phyloP scores from a whole-genome alignment of 2,113 vertebrate genomes.

The Brachyhypopomus gauderio region DNA sequence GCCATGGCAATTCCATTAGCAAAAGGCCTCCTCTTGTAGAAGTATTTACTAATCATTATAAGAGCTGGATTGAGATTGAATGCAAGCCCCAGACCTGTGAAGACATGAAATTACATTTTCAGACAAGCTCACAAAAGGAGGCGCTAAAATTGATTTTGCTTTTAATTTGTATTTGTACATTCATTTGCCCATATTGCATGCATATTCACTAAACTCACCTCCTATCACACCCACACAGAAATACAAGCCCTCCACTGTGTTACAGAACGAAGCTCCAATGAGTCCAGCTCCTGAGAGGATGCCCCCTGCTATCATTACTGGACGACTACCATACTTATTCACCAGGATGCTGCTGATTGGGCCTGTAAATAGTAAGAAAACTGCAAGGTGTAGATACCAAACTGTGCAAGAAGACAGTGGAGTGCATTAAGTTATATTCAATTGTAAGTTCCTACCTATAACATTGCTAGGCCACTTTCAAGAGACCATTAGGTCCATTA shows the following conservation, averaged over 20 bases:
- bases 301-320: conserved; percentile 87
- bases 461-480: not conserved
- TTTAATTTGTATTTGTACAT: conserved; percentile 4
- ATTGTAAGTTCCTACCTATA: not conserved
- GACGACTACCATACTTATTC: conserved; percentile 93
- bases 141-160: not conserved
- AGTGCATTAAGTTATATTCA: not conserved
- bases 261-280: conserved; percentile 90
- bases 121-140: not conserved
- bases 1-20: conserved; percentile 97
- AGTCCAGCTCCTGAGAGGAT: conserved; percentile 83
- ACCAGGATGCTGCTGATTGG: conserved; percentile 96
- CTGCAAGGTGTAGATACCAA: not conserved
- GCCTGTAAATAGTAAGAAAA: conserved; percentile 65
- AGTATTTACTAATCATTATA: conserved; percentile 98
- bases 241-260: conserved; percentile 87
- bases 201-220: conserved; percentile 74
- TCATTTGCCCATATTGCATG: conserved; percentile 24
- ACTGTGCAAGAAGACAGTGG: not conserved
- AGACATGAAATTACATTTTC: not conserved
- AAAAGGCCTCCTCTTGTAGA: conserved; percentile 88
- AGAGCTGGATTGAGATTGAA: conserved; percentile 97
- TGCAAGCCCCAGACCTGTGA: conserved; percentile 88
- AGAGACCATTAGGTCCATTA: not conserved
- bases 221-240: conserved; percentile 93